Evolutionary conservation across 53 echinoderm and acorn worm species (phyloP), one percentile per base, ranked within the genome.

Genomic region (Actinopyga echinites): DNA sequence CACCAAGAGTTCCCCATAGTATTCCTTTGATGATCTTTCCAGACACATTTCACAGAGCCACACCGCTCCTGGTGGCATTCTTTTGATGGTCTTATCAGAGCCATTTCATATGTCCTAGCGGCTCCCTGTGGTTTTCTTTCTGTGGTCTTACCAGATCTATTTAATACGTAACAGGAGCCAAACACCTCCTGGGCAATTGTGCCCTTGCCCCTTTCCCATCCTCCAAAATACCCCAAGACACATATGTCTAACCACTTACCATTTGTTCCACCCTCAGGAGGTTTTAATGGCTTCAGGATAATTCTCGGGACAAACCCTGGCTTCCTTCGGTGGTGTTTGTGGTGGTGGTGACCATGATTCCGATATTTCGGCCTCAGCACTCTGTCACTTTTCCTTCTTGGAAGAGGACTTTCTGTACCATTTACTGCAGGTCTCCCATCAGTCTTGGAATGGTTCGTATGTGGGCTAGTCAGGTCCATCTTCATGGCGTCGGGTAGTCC

Each of bases 201-300:
- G 12, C 20, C 56, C 60, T 2, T 62, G 63, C 0, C 2, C 24
- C 3, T 62, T 62, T 22, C 63, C 12, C 9, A 20, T 24, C 63
- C 21, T 62, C 63, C 63, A 6, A 1, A 28, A 30, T 15, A 24
- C 31, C 1, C 3, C 3, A 5, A 8, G 8, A 24, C 26, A 24
- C 7, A 60, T 23, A 13, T 62, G 3, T 0, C 63, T 17, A 26
- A 62, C 26, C 26, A 62, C 22, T 59, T 24, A 80, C 81, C 81
- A 40, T 80, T 78, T 30, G 31, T 31, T 78, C 52, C 62, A 36
- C 62, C 81, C 24, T 59, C 62, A 9, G 95, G 95, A 28, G 95
- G 93, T 66, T 95, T 95, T 13, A 95, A 69, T 1, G 95, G 95
- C 65, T 95, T 95, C 15, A 95, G 84, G 57, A 95, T 95, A 30